Evolutionary conservation across 2,113 vertebrate species (phyloP).

Genomic region (Phylloscopus trochiloides): DNA sequence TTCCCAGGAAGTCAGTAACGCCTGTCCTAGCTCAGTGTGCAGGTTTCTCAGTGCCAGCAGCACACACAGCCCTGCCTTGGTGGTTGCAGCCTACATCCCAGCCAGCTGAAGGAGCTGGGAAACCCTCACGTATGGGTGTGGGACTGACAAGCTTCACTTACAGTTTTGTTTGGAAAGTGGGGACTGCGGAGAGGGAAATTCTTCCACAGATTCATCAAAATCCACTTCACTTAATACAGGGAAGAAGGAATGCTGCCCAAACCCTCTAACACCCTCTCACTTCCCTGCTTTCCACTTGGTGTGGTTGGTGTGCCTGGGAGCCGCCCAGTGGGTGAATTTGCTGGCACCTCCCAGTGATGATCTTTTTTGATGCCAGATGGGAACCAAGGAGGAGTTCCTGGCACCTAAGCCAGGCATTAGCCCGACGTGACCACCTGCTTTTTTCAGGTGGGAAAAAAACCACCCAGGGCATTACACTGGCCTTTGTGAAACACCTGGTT

Average conservation of each 20-base stretch:
- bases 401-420: neutral
- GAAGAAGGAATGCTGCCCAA: conserved; percentile 22
- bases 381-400: neutral
- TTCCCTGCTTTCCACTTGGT: conserved; percentile 2
- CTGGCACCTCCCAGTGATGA: neutral
- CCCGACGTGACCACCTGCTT: neutral
- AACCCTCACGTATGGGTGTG: rapidly evolving
- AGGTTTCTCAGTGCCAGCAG: neutral
- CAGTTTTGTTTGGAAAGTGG: neutral
- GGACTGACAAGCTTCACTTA: neutral
- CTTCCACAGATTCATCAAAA: neutral
- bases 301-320: neutral
- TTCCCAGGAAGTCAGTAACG: neutral
- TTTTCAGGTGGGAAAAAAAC: neutral
- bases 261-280: neutral
- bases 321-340: neutral
- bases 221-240: conserved; percentile 5
- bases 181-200: neutral
- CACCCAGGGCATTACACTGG: neutral
- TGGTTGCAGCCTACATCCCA: neutral
- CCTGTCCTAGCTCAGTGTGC: neutral
- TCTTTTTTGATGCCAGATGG: conserved; percentile 9
- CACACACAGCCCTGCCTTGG: neutral
- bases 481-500: neutral
- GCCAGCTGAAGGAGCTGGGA: neutral